A percentile compares a stretch with the other conserved stretches of the same genome.
phyloP scores from a whole-genome alignment of 2,888 invertebrate species.

The Abrostola tripartita region DNA sequence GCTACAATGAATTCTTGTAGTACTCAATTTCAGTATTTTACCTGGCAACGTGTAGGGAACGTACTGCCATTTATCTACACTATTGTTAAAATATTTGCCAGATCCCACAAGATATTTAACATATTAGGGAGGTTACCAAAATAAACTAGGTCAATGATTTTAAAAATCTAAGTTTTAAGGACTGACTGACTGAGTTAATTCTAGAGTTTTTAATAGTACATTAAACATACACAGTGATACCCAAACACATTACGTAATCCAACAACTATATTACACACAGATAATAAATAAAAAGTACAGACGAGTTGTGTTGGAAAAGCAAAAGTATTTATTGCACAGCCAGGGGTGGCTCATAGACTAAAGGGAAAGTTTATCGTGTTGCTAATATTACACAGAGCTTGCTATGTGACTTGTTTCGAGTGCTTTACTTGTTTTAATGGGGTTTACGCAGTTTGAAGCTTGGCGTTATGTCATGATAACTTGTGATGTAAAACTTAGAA shows the following conservation, averaged over 20 bases:
- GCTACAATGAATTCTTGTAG: background rate
- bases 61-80: background rate
- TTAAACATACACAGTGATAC: no score
- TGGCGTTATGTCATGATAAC: conserved; percentile 1
- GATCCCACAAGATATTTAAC: background rate
- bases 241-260: no score
- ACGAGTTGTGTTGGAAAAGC: conserved; percentile 31
- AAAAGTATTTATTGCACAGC: conserved; percentile 37
- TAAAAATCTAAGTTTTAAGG: no score
- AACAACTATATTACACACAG: conserved; percentile 6
- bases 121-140: background rate
- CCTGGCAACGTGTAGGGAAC: background rate
- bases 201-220: no score
- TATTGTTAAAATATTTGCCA: conserved; percentile 1
- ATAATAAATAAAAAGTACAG: conserved; percentile 27
- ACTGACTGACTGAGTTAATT: no score
- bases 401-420: conserved; percentile 42
- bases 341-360: conserved; percentile 33
- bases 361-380: conserved; percentile 43
- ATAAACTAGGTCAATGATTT: no score
- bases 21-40: conserved; percentile 1
- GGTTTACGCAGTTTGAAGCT: conserved; percentile 25
- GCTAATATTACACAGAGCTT: conserved; percentile 42
- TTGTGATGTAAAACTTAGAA: background rate
- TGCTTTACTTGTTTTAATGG: conserved; percentile 48